Evolutionary conservation across 1,140 invertebrate species (phyloP), one percentile per base, ranked within the genome.

Genomic region (Drosophila burlai): DNA sequence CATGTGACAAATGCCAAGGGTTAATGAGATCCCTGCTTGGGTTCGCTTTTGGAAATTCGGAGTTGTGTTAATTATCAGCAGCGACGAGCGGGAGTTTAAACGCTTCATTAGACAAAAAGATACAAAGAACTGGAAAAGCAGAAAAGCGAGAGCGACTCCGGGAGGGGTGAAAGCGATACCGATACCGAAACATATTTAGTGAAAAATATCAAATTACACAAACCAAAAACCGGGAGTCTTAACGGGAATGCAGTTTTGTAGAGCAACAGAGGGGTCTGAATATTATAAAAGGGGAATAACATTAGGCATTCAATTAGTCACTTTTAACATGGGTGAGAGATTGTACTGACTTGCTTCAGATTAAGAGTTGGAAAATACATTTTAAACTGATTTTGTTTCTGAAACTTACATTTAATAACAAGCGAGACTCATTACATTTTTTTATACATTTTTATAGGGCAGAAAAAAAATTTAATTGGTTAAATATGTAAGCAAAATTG

Each of bases 1-100:
- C 40, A 52, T 55, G 78, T 90, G 84, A 84, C 84, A 89, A 89
- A 89, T 89, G 84, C 61, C 71, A 89, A 90, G 84, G 84, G 84
- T 89, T 89, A 89, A 89, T 90, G 84, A 76, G 78, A 84, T 79
- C 77, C 77, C 46, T 50, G 47, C 54, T 42, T 6, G 21, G 34
- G 47, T 24, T 55, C 52, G 29, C 18, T 49, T 63, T 63, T 47
- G 13, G 49, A 81, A 83, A 71, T 18, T 29, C 42, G 62, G 74
- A 84, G 77, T 89, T 90, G 85, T 80, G 84, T 89, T 89, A 89
- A 89, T 89, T 89, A 89, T 90, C 83, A 83, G 82, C 68, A 69
- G 50, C 59, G 81, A 47, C 62, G 77, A 74, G 71, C 77, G 66
- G 63, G 61, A 84, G 63, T 84, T 87, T 89, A 79, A 59, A 89